Percentiles rank a stretch among this genome's conserved stretches.
These are phyloP conservation scores for Psephotus haematonotus DNA, from an alignment of 2,113 vertebrate species.

Conservation along the genomic window DNA sequence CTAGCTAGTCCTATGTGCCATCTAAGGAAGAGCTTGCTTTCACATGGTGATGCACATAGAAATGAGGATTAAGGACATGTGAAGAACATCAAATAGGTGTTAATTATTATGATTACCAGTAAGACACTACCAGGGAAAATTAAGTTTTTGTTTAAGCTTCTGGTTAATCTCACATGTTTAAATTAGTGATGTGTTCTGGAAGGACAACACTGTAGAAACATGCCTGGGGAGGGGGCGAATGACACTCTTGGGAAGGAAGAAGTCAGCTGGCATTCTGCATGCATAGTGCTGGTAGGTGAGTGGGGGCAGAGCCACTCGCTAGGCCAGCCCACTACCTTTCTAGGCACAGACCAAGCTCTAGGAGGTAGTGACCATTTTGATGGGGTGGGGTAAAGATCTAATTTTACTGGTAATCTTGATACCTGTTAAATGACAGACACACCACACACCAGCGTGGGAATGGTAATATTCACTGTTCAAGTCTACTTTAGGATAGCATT, in stretches of 20 bases:
- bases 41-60: background rate
- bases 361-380: background rate
- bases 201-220: background rate
- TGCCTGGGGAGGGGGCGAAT: background rate
- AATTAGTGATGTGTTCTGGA: background rate
- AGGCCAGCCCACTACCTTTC: background rate
- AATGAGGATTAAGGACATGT: background rate
- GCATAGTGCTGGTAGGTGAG: background rate
- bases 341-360: background rate
- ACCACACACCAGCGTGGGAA: background rate
- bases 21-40: background rate
- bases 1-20: background rate
- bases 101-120: background rate
- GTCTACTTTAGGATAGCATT: background rate
- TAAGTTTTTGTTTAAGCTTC: background rate
- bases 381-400: background rate
- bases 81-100: background rate
- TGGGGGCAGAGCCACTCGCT: background rate
- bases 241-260: background rate
- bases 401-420: background rate
- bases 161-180: background rate
- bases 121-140: background rate
- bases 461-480: background rate
- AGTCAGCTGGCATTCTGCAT: background rate
- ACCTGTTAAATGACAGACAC: background rate